phyloP scores from a whole-genome alignment of 1,140 invertebrate species.

The Dreissena polymorpha region DNA sequence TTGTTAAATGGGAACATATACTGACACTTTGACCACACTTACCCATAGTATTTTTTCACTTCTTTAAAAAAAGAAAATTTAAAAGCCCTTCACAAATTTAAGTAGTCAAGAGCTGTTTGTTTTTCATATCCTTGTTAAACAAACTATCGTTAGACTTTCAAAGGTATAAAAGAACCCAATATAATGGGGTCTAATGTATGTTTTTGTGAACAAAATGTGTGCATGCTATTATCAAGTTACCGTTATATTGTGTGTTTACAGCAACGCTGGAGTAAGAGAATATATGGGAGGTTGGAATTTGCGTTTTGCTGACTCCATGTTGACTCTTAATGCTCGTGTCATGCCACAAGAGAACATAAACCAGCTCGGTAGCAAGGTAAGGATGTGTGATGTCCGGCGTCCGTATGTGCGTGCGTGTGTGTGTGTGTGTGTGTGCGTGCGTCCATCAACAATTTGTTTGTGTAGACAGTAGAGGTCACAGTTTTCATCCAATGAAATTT shows the following conservation, averaged over 20 bases:
- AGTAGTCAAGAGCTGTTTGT: neutral
- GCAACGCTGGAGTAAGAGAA: conserved; percentile 50
- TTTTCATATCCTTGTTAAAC: neutral
- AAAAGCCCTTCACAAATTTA: neutral
- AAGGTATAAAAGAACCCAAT: neutral
- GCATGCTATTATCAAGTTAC: no score
- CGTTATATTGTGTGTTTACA: neutral
- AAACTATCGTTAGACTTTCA: neutral
- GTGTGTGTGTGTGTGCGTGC: no score
- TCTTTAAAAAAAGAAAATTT: no score
- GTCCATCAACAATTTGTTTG: no score
- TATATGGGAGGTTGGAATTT: neutral
- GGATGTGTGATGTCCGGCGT: no score
- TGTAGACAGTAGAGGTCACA: no score
- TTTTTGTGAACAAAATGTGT: neutral
- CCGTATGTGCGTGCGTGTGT: no score
- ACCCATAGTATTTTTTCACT: no score
- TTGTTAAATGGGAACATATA: no score
- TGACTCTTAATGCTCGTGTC: neutral
- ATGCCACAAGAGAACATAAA: neutral
- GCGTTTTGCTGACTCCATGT: neutral
- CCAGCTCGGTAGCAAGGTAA: conserved; percentile 20
- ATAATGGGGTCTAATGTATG: neutral
- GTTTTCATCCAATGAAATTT: no score
- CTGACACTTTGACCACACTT: no score